A percentile compares a stretch with the other conserved stretches of the same genome.
Conservation (phyloP, 2,888 invertebrate genomes). For the Girardia tigrina region DNA sequence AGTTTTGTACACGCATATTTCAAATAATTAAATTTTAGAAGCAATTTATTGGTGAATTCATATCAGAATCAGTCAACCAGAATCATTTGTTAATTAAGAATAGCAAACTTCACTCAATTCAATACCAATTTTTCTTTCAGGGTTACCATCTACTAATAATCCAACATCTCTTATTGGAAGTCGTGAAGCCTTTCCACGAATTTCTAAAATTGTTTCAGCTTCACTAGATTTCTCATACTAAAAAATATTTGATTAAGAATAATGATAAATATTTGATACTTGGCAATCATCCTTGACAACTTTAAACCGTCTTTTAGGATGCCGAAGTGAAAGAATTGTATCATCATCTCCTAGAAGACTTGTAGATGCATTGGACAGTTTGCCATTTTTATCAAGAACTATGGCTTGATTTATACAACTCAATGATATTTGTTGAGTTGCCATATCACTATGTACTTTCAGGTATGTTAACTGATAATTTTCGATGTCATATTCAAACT, state of each 20-base stretch:
- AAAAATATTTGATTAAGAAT: background rate
- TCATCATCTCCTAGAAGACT: slow-evolving; percentile 19
- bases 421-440: slow-evolving; percentile 27
- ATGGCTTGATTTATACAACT: slow-evolving; percentile 21
- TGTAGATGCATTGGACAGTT: background rate
- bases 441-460: slow-evolving; percentile 21
- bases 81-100: slow-evolving; percentile 32
- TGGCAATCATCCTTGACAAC: slow-evolving; percentile 37
- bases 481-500: slow-evolving; percentile 34
- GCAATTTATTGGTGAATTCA: background rate
- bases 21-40: background rate
- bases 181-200: slow-evolving; percentile 28
- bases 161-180: slow-evolving; percentile 36
- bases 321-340: background rate
- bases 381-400: background rate
- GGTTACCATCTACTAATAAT: background rate
- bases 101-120: slow-evolving; percentile 37
- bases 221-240: slow-evolving; percentile 37
- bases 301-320: slow-evolving; percentile 18
- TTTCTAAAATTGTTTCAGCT: slow-evolving; percentile 35
- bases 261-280: slow-evolving; percentile 4
- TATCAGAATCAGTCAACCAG: background rate
- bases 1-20: background rate
- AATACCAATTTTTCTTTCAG: slow-evolving; percentile 30
- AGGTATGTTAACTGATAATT: slow-evolving; percentile 25